phyloP scores from a whole-genome alignment of 2,888 invertebrate species.

The Slavum lentiscoides region DNA sequence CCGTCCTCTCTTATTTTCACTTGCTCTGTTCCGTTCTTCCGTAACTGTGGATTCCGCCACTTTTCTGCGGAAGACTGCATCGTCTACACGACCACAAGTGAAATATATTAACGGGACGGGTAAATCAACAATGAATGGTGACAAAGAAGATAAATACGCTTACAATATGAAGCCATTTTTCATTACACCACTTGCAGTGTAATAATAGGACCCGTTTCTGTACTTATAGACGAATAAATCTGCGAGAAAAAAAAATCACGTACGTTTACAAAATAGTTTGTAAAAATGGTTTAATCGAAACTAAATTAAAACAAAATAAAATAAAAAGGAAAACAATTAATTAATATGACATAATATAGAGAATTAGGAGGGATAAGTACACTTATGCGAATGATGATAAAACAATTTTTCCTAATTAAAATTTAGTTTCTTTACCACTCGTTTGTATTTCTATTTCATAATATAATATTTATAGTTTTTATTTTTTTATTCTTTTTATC shows the following conservation, averaged over 20 bases:
- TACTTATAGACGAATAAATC: not conserved
- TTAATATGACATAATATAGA: not conserved
- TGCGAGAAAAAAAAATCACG: not conserved
- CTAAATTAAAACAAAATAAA: not conserved
- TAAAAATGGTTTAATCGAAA: not conserved
- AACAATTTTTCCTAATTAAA: no score
- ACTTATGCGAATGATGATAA: no score
- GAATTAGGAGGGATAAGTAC: no score
- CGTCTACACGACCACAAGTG: constrained; percentile 10
- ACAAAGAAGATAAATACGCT: not conserved
- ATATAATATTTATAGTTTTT: not conserved
- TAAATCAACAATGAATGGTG: not conserved
- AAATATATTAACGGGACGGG: not conserved
- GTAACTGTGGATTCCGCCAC: constrained; percentile 17
- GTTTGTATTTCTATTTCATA: no score
- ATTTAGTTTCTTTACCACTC: no score
- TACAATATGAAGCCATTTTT: constrained; percentile 49
- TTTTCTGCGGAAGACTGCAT: constrained; percentile 47
- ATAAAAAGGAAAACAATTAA: not conserved
- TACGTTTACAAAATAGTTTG: not conserved
- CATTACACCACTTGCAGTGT: not conserved
- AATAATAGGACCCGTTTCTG: not conserved
- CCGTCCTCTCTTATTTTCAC: constrained; percentile 42
- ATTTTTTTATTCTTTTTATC: not conserved
- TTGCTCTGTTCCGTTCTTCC: constrained; percentile 30